A percentile compares a stretch with the other conserved stretches of the same genome.
Evolutionary conservation across 2,797 vertebrate genomes (phyloP).

Genomic region (Xenentodon cancila): DNA sequence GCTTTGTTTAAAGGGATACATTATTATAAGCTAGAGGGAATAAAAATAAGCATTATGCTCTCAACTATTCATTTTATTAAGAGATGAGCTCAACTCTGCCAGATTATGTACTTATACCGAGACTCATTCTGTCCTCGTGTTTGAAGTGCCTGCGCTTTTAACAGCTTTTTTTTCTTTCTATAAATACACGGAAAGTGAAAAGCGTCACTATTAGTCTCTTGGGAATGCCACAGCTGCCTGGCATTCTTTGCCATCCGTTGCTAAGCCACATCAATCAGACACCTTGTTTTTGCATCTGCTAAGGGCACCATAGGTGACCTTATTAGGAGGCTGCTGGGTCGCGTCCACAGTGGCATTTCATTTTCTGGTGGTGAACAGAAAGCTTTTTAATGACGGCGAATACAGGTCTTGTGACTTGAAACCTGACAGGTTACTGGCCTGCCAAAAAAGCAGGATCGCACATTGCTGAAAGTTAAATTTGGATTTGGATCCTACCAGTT

Average conservation of each 20-base stretch:
- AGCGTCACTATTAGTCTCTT: conserved; percentile 71
- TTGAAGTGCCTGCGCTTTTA: conserved; percentile 42
- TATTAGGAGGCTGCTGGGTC: conserved; percentile 50
- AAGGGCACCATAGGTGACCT: conserved; percentile 44
- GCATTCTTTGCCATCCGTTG: conserved; percentile 54
- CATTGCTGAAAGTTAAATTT: conserved; percentile 65
- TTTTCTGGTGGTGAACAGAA: conserved; percentile 47
- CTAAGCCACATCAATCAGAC: conserved; percentile 72
- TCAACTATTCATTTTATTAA: conserved; percentile 11
- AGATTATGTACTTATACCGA: conserved; percentile 13
- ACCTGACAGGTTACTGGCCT: conserved; percentile 51
- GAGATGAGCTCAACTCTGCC: conserved; percentile 21
- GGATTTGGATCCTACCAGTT: conserved; percentile 54
- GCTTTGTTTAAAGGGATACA: neutral
- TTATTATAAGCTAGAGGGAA: neutral
- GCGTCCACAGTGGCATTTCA: conserved; percentile 48
- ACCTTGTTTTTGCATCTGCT: conserved; percentile 79
- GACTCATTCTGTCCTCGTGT: conserved; percentile 14
- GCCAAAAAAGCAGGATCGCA: too few relatives aligned
- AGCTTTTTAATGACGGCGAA: conserved; percentile 45
- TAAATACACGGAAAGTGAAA: conserved; percentile 75
- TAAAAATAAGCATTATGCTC: conserved; percentile 5
- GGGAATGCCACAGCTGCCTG: conserved; percentile 65
- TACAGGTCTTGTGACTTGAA: conserved; percentile 60
- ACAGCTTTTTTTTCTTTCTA: conserved; percentile 58